Percentiles rank a stretch among this genome's conserved stretches.
Evolutionary conservation across 2,113 vertebrate genomes (phyloP).

Genomic region (Equus przewalskii): DNA sequence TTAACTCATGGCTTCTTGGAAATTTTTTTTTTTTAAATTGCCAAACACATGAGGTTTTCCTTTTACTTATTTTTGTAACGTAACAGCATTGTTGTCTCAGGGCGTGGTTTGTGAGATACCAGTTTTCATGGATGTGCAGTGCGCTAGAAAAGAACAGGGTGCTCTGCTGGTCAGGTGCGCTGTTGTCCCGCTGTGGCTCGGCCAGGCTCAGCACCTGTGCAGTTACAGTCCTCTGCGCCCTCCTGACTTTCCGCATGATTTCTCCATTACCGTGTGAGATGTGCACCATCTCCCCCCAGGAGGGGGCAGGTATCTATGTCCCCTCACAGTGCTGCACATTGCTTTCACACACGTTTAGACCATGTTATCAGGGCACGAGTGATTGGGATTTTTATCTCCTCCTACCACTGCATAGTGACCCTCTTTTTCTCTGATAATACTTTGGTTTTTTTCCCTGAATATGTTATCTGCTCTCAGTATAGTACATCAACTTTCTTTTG

Average conservation of each 20-base stretch:
- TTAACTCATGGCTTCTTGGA: too few relatives aligned
- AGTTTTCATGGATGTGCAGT: accelerated
- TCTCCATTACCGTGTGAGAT: neutral
- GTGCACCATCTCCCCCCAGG: neutral
- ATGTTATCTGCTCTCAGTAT: too few relatives aligned
- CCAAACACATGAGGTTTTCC: neutral
- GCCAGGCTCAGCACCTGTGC: accelerated
- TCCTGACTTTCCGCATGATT: neutral
- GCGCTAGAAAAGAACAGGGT: neutral
- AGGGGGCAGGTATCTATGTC: neutral
- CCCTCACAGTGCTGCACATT: neutral
- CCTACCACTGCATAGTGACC: neutral
- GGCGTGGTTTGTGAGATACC: too few relatives aligned
- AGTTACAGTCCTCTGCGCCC: neutral
- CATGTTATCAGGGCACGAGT: too few relatives aligned
- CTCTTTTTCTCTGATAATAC: neutral
- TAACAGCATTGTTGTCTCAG: neutral
- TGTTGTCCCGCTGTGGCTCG: neutral
- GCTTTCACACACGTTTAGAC: neutral
- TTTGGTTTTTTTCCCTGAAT: neutral
- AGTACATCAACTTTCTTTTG: too few relatives aligned
- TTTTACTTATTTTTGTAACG: too few relatives aligned
- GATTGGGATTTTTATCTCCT: too few relatives aligned
- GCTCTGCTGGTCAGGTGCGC: too few relatives aligned
- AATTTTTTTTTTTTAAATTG: neutral